These are phyloP conservation scores for Cloeon dipterum DNA, from an alignment of 2,888 invertebrate genomes.

Conservation along the genomic window DNA sequence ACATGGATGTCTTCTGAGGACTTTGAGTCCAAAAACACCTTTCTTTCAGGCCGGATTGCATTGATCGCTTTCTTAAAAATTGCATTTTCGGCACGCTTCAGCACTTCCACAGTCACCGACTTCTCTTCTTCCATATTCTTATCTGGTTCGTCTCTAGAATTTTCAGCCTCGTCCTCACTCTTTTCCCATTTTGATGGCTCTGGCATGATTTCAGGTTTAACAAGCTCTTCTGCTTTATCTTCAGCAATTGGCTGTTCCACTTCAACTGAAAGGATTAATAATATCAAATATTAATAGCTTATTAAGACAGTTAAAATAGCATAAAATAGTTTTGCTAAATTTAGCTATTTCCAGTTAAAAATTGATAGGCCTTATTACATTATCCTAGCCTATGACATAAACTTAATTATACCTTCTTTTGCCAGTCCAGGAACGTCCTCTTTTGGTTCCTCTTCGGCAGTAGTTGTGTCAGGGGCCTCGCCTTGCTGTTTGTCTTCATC, in stretches of 20 bases:
- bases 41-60: slow-evolving; percentile 28
- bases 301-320: too few relatives aligned
- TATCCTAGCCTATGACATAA: too few relatives aligned
- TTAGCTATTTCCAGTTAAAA: too few relatives aligned
- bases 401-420: slow-evolving; percentile 14
- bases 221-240: slow-evolving; percentile 9
- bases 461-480: too few relatives aligned
- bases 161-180: slow-evolving; percentile 10
- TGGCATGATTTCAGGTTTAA: too few relatives aligned
- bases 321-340: slow-evolving; percentile 17
- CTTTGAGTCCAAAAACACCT: slow-evolving; percentile 6
- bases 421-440: slow-evolving; percentile 18
- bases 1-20: too few relatives aligned
- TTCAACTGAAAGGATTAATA: too few relatives aligned
- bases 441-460: slow-evolving; percentile 21
- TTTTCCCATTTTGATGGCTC: slow-evolving; percentile 5
- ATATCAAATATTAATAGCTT: slow-evolving; percentile 17
- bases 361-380: too few relatives aligned
- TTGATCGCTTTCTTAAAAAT: slow-evolving; percentile 75
- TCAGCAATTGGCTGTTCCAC: slow-evolving; percentile 8
- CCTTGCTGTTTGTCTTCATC: slow-evolving; percentile 24
- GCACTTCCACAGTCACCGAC: slow-evolving; percentile 59
- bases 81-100: slow-evolving; percentile 78
- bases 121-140: slow-evolving; percentile 18
- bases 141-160: not conserved